Percentiles rank a stretch among this genome's conserved stretches.
Conservation (phyloP, 2,113 vertebrate genomes). For the Hassar affinis region DNA sequence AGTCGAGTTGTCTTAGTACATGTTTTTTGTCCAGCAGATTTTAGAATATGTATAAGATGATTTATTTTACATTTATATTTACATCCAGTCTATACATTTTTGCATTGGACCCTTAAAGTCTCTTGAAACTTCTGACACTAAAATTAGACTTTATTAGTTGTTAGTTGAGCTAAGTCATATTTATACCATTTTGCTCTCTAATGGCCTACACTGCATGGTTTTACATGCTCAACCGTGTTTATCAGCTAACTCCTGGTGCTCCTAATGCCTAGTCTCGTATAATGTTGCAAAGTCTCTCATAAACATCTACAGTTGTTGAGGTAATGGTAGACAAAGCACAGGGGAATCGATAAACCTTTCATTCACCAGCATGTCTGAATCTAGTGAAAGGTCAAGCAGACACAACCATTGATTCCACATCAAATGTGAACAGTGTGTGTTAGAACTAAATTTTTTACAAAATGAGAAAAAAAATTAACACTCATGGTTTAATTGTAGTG, state of each 20-base stretch:
- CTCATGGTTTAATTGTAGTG: not conserved
- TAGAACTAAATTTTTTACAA: slow-evolving; percentile 33
- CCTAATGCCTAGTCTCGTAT: not conserved
- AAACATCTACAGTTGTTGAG: slow-evolving; percentile 22
- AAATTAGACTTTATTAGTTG: not conserved
- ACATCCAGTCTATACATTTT: not conserved
- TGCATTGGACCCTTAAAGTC: not conserved
- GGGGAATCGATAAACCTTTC: slow-evolving; percentile 64
- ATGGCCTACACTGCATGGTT: not conserved
- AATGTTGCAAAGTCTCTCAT: slow-evolving; percentile 21
- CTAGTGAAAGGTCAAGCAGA: slow-evolving; percentile 63
- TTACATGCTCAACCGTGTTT: not conserved
- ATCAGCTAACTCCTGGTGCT: not conserved
- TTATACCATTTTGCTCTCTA: not conserved
- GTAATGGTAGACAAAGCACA: slow-evolving; percentile 56
- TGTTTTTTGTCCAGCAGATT: not conserved
- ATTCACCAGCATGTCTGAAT: slow-evolving; percentile 64
- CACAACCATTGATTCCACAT: slow-evolving; percentile 59
- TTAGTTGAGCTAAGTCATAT: not conserved
- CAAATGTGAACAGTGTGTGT: slow-evolving; percentile 50
- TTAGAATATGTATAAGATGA: not conserved
- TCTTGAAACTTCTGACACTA: not conserved
- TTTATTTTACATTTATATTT: not conserved
- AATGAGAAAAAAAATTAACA: slow-evolving; percentile 5
- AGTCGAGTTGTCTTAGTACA: not conserved